Evolutionary conservation across 2,113 vertebrate genomes (phyloP).

Genomic region (Morone chrysops): DNA sequence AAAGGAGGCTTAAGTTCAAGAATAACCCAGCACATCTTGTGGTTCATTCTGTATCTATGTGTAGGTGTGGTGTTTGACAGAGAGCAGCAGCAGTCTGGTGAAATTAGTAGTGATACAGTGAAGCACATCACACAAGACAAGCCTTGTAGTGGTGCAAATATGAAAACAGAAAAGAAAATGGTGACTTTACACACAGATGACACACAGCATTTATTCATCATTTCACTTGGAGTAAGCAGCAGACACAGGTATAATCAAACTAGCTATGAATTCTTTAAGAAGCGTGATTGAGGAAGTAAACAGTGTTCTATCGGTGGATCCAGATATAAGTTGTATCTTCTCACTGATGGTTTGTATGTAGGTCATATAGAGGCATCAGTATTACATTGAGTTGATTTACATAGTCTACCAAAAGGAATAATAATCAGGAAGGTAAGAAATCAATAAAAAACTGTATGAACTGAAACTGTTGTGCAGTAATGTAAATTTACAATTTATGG

Average conservation of each 20-base stretch:
- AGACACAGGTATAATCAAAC: not conserved
- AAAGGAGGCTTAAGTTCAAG: conserved; percentile 53
- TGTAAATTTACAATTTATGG: not conserved
- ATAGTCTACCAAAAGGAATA: not conserved
- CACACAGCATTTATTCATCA: not conserved
- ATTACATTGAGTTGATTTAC: not conserved
- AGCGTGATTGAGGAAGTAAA: not conserved
- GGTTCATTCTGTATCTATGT: conserved; percentile 24
- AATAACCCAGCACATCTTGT: conserved; percentile 41
- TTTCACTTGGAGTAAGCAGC: not conserved
- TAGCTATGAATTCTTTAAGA: not conserved
- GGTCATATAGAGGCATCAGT: too few species aligned
- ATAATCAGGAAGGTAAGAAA: too few species aligned
- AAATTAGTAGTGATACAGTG: conserved; percentile 44
- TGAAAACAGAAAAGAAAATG: conserved; percentile 9
- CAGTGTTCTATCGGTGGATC: not conserved
- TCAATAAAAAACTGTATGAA: not conserved
- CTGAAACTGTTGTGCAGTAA: not conserved
- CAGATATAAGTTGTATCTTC: not conserved
- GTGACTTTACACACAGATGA: not conserved
- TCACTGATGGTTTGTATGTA: too few species aligned
- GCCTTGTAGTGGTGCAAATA: conserved; percentile 7
- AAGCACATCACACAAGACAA: conserved; percentile 5
- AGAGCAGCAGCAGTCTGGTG: conserved; percentile 46
- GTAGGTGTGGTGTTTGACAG: conserved; percentile 47